phyloP scores from a whole-genome alignment of 2,113 vertebrate species.

The Actinemys pallida region DNA sequence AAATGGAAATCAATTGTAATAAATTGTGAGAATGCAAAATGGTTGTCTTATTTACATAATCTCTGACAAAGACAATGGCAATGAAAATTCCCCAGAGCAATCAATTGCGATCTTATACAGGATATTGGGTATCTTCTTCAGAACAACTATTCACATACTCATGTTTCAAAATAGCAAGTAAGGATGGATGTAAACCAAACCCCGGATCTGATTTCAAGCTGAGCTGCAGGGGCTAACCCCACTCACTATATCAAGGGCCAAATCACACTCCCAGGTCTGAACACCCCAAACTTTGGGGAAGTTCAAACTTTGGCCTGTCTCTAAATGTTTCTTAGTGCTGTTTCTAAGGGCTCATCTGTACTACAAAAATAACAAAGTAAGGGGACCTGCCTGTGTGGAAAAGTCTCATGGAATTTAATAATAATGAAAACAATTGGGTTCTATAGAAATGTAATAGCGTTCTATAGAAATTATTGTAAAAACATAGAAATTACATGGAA shows the following conservation, averaged over 20 bases:
- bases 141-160: neutral
- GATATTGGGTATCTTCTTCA: conserved; percentile 7
- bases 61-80: conserved; percentile 51
- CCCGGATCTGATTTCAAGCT: conserved; percentile 1
- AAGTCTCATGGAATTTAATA: neutral
- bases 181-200: neutral
- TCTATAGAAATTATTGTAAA: neutral
- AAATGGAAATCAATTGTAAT: conserved; percentile 73
- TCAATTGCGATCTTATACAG: conserved; percentile 51
- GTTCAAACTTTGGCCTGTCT: neutral
- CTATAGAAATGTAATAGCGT: neutral
- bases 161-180: conserved; percentile 1
- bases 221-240: neutral
- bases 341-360: neutral
- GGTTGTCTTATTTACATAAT: conserved; percentile 73
- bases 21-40: conserved; percentile 61
- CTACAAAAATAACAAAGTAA: neutral
- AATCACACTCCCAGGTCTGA: neutral
- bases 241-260: neutral
- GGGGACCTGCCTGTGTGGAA: neutral
- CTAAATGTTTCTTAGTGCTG: neutral
- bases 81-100: conserved; percentile 50
- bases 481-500: neutral
- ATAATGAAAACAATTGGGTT: neutral
- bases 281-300: neutral